These are phyloP conservation scores for Scelioninae gen. 2 DNA, from an alignment of 2,888 invertebrate genomes.

Conservation along the genomic window DNA sequence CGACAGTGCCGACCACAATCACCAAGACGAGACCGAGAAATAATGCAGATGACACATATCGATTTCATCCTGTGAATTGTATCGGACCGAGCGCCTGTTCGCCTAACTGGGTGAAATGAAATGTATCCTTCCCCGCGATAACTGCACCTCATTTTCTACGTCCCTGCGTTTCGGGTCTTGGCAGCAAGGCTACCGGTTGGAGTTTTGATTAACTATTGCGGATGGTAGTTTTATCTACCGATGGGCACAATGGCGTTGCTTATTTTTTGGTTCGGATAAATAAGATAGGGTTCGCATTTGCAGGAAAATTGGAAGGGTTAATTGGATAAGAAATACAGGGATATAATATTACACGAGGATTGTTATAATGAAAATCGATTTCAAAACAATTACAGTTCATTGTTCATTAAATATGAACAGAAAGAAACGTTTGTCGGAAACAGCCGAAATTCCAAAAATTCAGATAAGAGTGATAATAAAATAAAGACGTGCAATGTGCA, in stretches of 20 bases:
- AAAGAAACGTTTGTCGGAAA: too few species aligned
- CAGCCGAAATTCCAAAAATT: too few species aligned
- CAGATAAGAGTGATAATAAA: too few species aligned
- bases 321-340: background rate
- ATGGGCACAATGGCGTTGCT: background rate
- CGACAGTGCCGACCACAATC: constrained; percentile 26
- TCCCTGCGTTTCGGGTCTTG: constrained; percentile 26
- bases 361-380: too few species aligned
- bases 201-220: constrained; percentile 16
- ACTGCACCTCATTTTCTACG: constrained; percentile 31
- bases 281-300: too few species aligned
- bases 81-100: constrained; percentile 8
- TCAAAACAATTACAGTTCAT: too few species aligned
- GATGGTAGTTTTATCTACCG: background rate
- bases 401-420: too few species aligned
- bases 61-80: constrained; percentile 42
- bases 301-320: background rate
- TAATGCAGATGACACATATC: constrained; percentile 54
- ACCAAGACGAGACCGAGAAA: constrained; percentile 32
- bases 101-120: constrained; percentile 38
- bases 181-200: background rate
- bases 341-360: too few species aligned
- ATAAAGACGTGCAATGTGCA: too few species aligned
- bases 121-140: constrained; percentile 19
- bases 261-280: constrained; percentile 1